Base-by-base conservation (phyloP, 2,888 invertebrate genomes). In the Agrenia bidenticulata region DNA sequence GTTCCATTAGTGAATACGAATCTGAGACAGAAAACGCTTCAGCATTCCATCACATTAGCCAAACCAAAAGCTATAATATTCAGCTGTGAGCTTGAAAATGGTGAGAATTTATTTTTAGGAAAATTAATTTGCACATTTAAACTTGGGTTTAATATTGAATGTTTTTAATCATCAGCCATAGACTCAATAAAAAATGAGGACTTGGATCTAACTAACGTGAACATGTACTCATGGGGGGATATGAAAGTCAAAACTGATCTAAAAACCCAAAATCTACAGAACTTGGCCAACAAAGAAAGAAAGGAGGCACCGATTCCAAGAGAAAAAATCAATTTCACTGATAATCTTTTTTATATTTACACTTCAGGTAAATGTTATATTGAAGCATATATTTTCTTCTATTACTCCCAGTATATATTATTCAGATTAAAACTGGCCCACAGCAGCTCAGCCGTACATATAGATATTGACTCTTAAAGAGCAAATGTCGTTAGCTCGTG, bases 1-100 rank as follows among this genome's bases (percentile, higher is more conserved):
- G 84, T 89, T 0, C 93, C 98, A 0, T 85, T 98, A 61, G 93
- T 99, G 78, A 99, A 99, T 80, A 92, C 90, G 61, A 96, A 97
- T 81, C 86, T 95, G 77, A 85, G 90, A 49, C 87, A 90, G 70
- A 86, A 86, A 55, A 88, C 95, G 0, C 82, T 99, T 17, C 81
- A 89, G 39, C 97, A 98, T 81, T 94, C 72, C 86, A 99, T 58
- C 88, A 85, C 15, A 86, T 93, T 17, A 90, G 93, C 0, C 86
- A 90, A 64, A 89, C 93, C 72, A 88, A 90, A 75, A 11, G 89
- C 89, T 0, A 82, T 96, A n/a, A 88, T 97, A 70, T 94, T 89
- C 78, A 89, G 89, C 23, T 83, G 83, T 42, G 88, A 89, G 78
- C 37, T 9, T 19, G 41, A 5, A 7, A 23, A 42, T 4, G 45